Evolutionary conservation across 2,113 vertebrate species (phyloP).

Genomic region (Onychostruthus taczanowskii): DNA sequence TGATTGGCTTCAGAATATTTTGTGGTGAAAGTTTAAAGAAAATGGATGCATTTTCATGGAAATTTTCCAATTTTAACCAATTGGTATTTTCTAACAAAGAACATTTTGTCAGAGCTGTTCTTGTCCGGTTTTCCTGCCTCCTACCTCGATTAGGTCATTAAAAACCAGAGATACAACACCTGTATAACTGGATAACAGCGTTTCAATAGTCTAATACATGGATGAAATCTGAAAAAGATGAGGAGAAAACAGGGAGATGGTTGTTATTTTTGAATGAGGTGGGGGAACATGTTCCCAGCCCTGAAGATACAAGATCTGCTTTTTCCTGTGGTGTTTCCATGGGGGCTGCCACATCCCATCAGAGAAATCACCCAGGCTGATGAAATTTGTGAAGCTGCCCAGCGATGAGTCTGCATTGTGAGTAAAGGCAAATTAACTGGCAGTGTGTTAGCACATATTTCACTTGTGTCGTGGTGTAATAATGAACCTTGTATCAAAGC

Average conservation of each 20-base stretch:
- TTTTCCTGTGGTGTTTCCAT: neutral
- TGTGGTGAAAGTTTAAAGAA: neutral
- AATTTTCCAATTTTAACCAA: neutral
- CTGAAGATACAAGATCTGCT: neutral
- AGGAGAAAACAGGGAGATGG: neutral
- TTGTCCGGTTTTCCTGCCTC: neutral
- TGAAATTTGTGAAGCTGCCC: slow-evolving; percentile 62
- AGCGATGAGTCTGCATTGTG: slow-evolving; percentile 52
- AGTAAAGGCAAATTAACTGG: slow-evolving; percentile 75
- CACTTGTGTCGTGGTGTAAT: slow-evolving; percentile 68
- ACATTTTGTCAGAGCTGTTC: neutral
- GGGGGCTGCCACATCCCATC: neutral
- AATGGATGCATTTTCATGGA: neutral
- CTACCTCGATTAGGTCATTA: neutral
- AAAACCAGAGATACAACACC: neutral
- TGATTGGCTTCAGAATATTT: neutral
- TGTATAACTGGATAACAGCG: neutral
- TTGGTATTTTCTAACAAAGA: slow-evolving; percentile 12
- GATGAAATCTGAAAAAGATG: slow-evolving; percentile 10
- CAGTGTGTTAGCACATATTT: slow-evolving; percentile 72
- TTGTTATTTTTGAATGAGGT: neutral
- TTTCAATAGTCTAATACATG: neutral
- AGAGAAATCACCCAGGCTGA: slow-evolving; percentile 31
- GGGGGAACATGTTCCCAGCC: neutral
- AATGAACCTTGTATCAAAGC: slow-evolving; percentile 75